Conservation (phyloP, 1,140 invertebrate species). For the Tachypleus tridentatus region DNA sequence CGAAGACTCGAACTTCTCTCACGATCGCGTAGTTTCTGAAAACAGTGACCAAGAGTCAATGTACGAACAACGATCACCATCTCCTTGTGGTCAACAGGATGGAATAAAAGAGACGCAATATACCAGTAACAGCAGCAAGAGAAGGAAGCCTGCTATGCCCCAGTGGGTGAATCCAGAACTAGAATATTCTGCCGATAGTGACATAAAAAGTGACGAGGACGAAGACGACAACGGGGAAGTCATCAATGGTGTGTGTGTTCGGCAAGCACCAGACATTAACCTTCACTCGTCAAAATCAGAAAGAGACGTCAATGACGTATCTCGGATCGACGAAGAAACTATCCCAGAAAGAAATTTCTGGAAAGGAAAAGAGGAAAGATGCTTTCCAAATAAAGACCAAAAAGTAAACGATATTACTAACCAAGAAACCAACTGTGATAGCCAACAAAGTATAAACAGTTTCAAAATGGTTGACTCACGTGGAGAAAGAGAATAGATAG, state of each 20-base stretch:
- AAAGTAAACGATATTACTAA: too few species aligned
- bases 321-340: too few species aligned
- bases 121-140: conserved; percentile 28
- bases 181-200: conserved; percentile 45
- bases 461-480: too few species aligned
- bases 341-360: too few species aligned
- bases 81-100: too few species aligned
- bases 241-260: conserved; percentile 83
- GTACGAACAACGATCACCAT: conserved; percentile 2
- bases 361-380: too few species aligned
- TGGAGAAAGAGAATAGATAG: too few species aligned
- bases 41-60: conserved; percentile 14
- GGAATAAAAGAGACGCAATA: too few species aligned
- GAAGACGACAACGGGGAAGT: conserved; percentile 37
- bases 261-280: conserved; percentile 42
- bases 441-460: too few species aligned
- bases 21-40: conserved; percentile 6
- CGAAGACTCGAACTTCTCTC: conserved; percentile 18
- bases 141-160: conserved; percentile 85
- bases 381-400: too few species aligned
- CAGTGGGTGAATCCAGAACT: conserved; percentile 94
- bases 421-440: too few species aligned
- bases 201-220: conserved; percentile 18
- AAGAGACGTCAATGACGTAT: too few species aligned
- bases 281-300: conserved; percentile 4